These are phyloP conservation scores for Brachionus angularis DNA, from an alignment of 1,140 invertebrate genomes.

Conservation along the genomic window DNA sequence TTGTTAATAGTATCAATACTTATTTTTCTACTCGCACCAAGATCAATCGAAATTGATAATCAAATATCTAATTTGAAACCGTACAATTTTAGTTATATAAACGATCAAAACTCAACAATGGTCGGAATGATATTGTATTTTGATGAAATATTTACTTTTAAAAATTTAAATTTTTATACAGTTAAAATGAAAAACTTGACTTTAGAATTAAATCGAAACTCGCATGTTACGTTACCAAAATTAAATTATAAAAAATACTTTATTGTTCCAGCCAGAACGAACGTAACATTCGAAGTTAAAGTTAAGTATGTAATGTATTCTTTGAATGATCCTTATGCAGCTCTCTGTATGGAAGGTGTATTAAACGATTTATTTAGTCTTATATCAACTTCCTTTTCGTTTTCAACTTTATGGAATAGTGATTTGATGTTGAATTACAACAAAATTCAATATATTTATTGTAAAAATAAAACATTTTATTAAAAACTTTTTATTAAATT, in stretches of 20 bases:
- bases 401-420: constrained; percentile 23
- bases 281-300: neutral
- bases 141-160: constrained; percentile 11
- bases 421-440: neutral
- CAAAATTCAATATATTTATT: constrained; percentile 38
- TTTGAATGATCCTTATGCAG: constrained; percentile 23
- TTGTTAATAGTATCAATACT: neutral
- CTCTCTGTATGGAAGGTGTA: constrained; percentile 17
- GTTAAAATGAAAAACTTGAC: constrained; percentile 33
- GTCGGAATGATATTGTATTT: constrained; percentile 28
- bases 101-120: neutral
- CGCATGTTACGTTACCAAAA: constrained; percentile 12
- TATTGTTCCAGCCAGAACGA: neutral
- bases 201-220: constrained; percentile 22
- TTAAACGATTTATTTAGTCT: constrained; percentile 29
- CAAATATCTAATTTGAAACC: neutral
- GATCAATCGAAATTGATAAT: neutral
- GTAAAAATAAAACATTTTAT: constrained; percentile 10
- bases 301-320: constrained; percentile 38
- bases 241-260: constrained; percentile 2
- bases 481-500: neutral
- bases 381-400: constrained; percentile 15
- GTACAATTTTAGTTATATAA: neutral
- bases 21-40: constrained; percentile 6
- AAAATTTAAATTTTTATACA: constrained; percentile 33